Evolutionary conservation across 2,113 vertebrate genomes (phyloP), one percentile per base, ranked within the genome.

Genomic region (Myiopsitta monachus): DNA sequence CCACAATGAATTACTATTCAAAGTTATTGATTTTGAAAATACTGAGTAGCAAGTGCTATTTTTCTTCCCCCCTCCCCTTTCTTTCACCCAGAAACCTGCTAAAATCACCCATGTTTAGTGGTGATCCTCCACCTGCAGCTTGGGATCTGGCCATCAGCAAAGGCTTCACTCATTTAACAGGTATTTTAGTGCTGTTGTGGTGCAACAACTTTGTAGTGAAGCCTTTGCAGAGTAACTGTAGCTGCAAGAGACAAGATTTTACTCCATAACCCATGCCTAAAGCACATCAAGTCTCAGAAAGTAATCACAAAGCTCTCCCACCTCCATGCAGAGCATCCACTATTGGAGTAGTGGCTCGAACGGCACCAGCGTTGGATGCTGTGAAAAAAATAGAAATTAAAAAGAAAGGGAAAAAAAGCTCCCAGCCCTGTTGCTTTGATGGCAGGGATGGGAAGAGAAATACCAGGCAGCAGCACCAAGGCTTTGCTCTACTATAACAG

Each of bases 271-370:
- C 63, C 8, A 0, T 13, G 0, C 68, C 52, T 6, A 18, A 46
- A 93, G 5, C 61, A 24, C 22, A 5, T 18, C 33, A 18, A 62
- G 69, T 8, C 72, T 63, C 83, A 2, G 11, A 2, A 41, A 67
- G 8, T 4, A 3, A 23, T 8, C 31, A 33, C 66, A 70, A 8
- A 84, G 15, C 38, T 87, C 59, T 49, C 66, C 77, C 57, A 2
- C 41, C 39, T 22, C 70, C 38, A 3, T 0, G 8, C 1, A 12
- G 3, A 9, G 3, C 59, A 31, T 3, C 49, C 33, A 0, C 28
- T 46, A 0, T 4, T 23, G 24, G 59, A 80, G 55, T 4, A 5
- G 59, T 3, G 2, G 39, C 14, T 66, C 36, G 18, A 9, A 23
- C 36, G 21, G 23, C 30, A 19, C 4, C 24, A 7, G 47, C 52